Evolutionary conservation across 2,888 invertebrate genomes (phyloP), one percentile per base, ranked within the genome.

Genomic region (Adelognathus sp.): DNA sequence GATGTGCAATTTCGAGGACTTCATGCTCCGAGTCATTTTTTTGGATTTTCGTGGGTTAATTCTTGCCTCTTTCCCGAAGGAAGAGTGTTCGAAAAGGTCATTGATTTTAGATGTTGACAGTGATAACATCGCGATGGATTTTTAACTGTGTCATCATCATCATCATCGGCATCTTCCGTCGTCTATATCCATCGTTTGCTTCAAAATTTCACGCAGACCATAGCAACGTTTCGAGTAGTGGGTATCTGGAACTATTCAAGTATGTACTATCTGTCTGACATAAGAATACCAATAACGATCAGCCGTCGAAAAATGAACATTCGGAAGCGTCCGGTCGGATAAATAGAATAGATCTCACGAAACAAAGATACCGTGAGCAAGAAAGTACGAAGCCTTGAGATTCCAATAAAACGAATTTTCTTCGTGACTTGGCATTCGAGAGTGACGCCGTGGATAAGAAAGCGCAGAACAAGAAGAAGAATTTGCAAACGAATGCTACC

Each of bases 321-420:
- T 33, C 24, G 29, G 21, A 21, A 31, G 3, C 9, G 33, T 36
- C 21, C 66, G 60, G 60, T 31, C 3, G 21, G 46, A 29, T 71
- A 31, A 64, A 44, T 39, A 2, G 52, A 29, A 67, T 44, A 46
- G 39, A 16, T 27, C 18, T 67, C 75, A 81, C 79, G 61, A 81
- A 82, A 77, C 64, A 67, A 46, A 21, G 33, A 61, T 27, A 27
- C n/a, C 21, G 67, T 18, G 16, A 63, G 31, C 41, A 24, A 56
- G 11, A 52, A 56, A 52, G 76, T 16, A 73, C 66, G 72, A 75
- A 70, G 41, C 77, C 50, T 67, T 4, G 76, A 83, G 86, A 86
- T 88, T 88, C 87, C 89, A 90, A 90, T 90, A 90, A 90, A 89
- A 88, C 85, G 88, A 89, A 88, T 88, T 89, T 90, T 89, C 89